These are phyloP conservation scores for Pterocles burchelli DNA, from an alignment of 2,113 vertebrate species.

Conservation along the genomic window DNA sequence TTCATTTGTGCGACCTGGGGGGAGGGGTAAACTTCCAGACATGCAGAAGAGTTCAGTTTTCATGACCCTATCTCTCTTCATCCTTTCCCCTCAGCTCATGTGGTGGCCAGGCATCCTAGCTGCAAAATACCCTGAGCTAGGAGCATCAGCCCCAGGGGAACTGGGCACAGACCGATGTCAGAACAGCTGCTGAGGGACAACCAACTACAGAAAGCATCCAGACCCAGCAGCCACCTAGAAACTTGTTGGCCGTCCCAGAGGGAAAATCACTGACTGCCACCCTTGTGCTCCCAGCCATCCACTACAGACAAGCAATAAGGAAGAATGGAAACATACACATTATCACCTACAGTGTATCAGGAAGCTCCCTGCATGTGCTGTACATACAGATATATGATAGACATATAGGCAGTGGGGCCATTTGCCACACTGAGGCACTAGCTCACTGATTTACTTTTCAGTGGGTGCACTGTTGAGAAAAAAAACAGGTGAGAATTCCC, in stretches of 20 bases:
- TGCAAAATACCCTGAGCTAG: background rate
- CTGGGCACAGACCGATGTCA: background rate
- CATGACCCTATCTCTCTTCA: background rate
- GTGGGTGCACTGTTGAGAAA: background rate
- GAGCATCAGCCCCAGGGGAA: background rate
- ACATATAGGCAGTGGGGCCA: background rate
- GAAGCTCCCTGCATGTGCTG: background rate
- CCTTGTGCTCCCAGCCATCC: background rate
- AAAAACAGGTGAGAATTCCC: background rate
- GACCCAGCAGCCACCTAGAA: background rate
- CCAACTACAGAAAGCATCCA: background rate
- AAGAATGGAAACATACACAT: background rate
- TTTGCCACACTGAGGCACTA: background rate
- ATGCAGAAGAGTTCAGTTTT: background rate
- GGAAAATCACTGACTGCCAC: background rate
- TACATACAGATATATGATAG: too few species aligned
- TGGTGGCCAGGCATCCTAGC: background rate
- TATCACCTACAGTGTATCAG: background rate
- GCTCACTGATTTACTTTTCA: background rate
- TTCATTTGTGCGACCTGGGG: background rate
- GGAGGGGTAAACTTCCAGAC: background rate
- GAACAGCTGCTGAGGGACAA: background rate
- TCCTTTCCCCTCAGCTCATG: background rate
- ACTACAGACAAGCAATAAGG: background rate
- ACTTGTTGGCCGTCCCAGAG: background rate